These are phyloP conservation scores for Pseudomyrmex concolor DNA, from an alignment of 1,140 invertebrate species.

Conservation along the genomic window DNA sequence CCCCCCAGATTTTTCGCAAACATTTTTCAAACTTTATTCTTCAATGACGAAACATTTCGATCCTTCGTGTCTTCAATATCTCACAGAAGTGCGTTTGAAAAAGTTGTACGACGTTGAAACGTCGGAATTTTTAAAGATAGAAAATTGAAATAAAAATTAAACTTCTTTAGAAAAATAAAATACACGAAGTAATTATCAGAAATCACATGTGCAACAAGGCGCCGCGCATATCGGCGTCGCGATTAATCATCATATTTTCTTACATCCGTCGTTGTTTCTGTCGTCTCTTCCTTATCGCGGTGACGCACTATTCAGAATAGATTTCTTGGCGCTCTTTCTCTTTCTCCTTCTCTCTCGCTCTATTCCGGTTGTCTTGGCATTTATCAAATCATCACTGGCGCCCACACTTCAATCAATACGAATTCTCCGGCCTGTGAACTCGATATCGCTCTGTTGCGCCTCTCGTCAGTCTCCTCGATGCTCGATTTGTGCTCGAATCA, in stretches of 20 bases:
- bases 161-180: conserved; percentile 1
- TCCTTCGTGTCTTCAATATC: too few relatives aligned
- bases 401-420: conserved; percentile 75
- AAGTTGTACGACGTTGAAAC: too few relatives aligned
- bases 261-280: not conserved
- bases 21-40: too few relatives aligned
- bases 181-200: not conserved
- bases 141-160: not conserved
- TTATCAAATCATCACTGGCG: conserved; percentile 72
- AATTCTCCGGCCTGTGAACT: conserved; percentile 65
- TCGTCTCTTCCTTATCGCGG: not conserved
- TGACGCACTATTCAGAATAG: not conserved
- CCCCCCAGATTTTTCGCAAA: too few relatives aligned
- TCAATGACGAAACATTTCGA: too few relatives aligned
- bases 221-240: not conserved
- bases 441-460: conserved; percentile 1
- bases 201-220: not conserved
- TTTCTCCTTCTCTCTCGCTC: too few relatives aligned
- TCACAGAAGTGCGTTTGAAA: too few relatives aligned
- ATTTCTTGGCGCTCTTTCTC: not conserved
- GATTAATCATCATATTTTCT: conserved; percentile 3
- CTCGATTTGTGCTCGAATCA: not conserved
- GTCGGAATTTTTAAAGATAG: too few relatives aligned
- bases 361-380: conserved; percentile 48
- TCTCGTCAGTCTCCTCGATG: not conserved